Evolutionary conservation across 1,140 invertebrate species (phyloP), one percentile per base, ranked within the genome.

Genomic region (Lycorma delicatula): DNA sequence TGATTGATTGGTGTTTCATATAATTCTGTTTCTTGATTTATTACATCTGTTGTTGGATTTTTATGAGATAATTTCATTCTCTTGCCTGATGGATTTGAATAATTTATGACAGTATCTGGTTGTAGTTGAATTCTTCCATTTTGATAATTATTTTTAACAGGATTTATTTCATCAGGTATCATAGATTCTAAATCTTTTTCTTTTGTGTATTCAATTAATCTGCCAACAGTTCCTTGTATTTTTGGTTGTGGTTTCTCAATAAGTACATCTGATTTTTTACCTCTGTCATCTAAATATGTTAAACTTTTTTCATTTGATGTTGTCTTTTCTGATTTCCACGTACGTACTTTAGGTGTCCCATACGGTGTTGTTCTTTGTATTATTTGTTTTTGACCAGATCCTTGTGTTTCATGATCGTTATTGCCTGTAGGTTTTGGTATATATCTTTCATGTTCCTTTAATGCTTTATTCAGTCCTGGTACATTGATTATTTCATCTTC

Each of bases 271-370:
- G 22, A 31, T n/a, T n/a, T n/a, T 49, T 22, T 36, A 18, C 52
- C 58, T 11, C 48, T 26, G 4, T 54, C 51, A 47, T 54, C 52
- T 9, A 44, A 22, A 34, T 53, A 59, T 11, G 51, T 53, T 26
- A 54, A 27, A 25, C 58, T 59, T 31, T 48, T 54, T 44, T 59
- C 52, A 26, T 59, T 54, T 1, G 51, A 38, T 23, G 46, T 54
- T 6, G 44, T 36, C n/a, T 36, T 54, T 49, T 59, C 38, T 11
- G 31, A 41, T 49, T 59, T 59, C 44, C 51, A 59, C 11, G 26
- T 26, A 1, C 31, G 16, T 9, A 56, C 26, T 13, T 22, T 50
- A 27, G 25, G 29, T 2, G 25, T 27, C 11, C 26, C 31, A 7
- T 41, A 16, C 20, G 38, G 41, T 2, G n/a, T 55, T 5, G 44